Conservation (phyloP, 2,797 vertebrate species). For the Lagorchestes hirsutus region DNA sequence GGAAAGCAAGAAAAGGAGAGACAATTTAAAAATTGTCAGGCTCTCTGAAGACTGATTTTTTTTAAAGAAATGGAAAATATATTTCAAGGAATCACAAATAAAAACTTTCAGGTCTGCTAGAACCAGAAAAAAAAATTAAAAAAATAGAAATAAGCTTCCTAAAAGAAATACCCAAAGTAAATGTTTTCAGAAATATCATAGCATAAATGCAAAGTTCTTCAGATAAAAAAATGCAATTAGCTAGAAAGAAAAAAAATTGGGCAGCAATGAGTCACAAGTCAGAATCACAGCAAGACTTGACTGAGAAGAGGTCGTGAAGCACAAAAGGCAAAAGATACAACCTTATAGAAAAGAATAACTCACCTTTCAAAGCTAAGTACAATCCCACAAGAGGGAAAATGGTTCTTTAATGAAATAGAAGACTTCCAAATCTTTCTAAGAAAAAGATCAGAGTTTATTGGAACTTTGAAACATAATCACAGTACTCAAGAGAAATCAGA, state of each 20-base stretch:
- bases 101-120: not conserved
- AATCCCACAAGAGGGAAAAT: too few relatives aligned
- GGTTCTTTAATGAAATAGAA: too few relatives aligned
- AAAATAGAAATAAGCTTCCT: not conserved
- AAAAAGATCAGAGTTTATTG: too few relatives aligned
- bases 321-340: not conserved
- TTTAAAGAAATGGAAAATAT: not conserved
- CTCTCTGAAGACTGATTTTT: too few relatives aligned
- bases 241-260: not conserved
- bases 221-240: not conserved
- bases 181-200: not conserved
- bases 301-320: not conserved
- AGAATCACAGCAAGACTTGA: not conserved
- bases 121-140: not conserved
- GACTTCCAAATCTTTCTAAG: too few relatives aligned
- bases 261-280: too few relatives aligned
- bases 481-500: too few relatives aligned
- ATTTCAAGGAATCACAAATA: not conserved
- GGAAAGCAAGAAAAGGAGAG: too few relatives aligned
- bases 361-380: too few relatives aligned
- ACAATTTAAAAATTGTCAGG: too few relatives aligned
- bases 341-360: not conserved
- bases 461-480: too few relatives aligned
- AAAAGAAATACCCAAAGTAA: not conserved
- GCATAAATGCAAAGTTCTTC: not conserved